These are phyloP conservation scores for Stenotaenia linearis DNA, from an alignment of 2,888 invertebrate genomes.

Conservation along the genomic window DNA sequence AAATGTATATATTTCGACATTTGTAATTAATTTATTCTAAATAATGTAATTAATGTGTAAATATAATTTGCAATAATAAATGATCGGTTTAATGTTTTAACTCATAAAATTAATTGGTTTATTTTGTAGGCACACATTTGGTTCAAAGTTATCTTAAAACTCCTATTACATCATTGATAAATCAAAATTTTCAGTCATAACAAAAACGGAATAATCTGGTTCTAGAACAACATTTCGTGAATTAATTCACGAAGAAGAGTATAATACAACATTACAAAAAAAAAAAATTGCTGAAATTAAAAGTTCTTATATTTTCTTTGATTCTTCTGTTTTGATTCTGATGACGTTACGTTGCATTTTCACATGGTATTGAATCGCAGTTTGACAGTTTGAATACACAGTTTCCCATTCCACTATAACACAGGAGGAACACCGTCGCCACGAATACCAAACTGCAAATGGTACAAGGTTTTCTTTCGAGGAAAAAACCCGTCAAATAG, in stretches of 20 bases:
- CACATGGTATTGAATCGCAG: conserved; percentile 58
- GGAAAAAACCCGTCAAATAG: conserved; percentile 92
- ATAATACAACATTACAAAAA: not conserved
- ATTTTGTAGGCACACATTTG: too few relatives aligned
- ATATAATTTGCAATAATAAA: not conserved
- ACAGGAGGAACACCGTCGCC: conserved; percentile 84
- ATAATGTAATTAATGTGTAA: not conserved
- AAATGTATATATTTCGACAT: not conserved
- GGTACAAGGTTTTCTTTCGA: conserved; percentile 94
- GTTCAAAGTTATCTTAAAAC: not conserved
- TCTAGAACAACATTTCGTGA: not conserved
- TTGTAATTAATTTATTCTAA: not conserved
- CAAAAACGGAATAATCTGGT: not conserved
- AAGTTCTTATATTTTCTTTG: too few relatives aligned
- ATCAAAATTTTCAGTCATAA: not conserved
- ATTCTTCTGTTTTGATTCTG: not conserved
- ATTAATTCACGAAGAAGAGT: not conserved
- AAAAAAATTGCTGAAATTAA: not conserved
- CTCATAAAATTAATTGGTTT: not conserved
- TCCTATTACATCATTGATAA: not conserved
- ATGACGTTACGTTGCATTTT: conserved; percentile 38
- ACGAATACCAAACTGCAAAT: conserved; percentile 94
- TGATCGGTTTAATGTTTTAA: not conserved
- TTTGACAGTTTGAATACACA: conserved; percentile 85
- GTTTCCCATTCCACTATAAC: conserved; percentile 92